Conservation (phyloP, 2,888 invertebrate species). For the Parapristionchus giblindavisi region DNA sequence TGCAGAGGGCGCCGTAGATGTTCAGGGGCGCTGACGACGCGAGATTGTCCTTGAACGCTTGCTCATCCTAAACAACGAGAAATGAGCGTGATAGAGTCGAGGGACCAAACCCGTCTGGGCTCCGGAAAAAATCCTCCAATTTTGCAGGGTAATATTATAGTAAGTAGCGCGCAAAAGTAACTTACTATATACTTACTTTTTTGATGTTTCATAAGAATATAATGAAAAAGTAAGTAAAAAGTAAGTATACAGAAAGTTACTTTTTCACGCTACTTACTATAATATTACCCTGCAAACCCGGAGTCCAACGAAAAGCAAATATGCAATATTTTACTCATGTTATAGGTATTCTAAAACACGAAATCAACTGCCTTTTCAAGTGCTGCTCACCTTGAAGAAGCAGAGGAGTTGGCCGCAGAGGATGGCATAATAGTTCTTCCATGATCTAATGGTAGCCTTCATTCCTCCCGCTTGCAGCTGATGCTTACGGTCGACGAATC, state of each 20-base stretch:
- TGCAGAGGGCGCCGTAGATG: slow-evolving; percentile 80
- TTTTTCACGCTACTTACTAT: no score
- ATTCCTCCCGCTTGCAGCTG: slow-evolving; percentile 91
- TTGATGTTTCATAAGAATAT: not conserved
- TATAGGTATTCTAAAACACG: slow-evolving; percentile 70
- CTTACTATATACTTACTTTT: not conserved
- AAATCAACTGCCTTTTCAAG: no score
- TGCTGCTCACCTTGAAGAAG: slow-evolving; percentile 84
- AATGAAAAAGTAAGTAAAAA: no score
- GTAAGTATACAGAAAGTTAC: no score
- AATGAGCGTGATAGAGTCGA: no score
- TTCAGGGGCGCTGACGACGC: slow-evolving; percentile 71
- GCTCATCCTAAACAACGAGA: slow-evolving; percentile 75
- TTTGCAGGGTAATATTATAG: no score
- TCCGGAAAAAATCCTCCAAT: not conserved
- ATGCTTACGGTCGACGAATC: slow-evolving; percentile 90
- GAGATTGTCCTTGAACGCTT: slow-evolving; percentile 86
- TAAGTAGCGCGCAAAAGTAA: no score
- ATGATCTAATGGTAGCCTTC: slow-evolving; percentile 90
- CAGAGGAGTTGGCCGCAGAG: slow-evolving; percentile 94
- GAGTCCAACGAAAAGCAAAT: no score
- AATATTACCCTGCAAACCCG: no score
- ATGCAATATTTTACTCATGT: not conserved
- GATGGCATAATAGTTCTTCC: slow-evolving; percentile 93
- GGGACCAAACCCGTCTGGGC: no score